Evolutionary conservation across 2,797 vertebrate genomes (phyloP).

Genomic region (Pterois miles): DNA sequence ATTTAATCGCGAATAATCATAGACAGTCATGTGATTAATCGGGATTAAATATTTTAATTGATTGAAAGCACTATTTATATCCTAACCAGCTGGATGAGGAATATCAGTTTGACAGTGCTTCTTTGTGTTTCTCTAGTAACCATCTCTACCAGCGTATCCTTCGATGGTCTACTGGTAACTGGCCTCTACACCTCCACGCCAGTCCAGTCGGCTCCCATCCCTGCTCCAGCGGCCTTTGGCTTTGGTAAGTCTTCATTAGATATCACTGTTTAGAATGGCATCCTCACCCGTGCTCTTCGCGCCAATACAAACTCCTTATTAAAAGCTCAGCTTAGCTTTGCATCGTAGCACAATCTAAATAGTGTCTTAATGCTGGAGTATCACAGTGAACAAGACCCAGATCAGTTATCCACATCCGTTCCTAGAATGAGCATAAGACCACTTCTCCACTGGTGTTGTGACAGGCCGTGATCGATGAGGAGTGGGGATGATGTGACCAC

Average conservation of each 20-base stretch:
- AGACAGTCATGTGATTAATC: no score
- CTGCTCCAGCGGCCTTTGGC: constrained; percentile 91
- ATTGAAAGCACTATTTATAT: no score
- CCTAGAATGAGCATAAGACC: constrained; percentile 50
- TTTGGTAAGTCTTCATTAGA: constrained; percentile 89
- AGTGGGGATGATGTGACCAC: constrained; percentile 41
- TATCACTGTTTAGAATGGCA: not conserved
- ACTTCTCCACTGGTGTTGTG: constrained; percentile 40
- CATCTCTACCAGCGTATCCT: constrained; percentile 95
- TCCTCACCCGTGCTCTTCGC: not conserved
- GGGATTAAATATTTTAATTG: no score
- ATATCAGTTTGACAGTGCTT: no score
- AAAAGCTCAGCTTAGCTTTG: constrained; percentile 14
- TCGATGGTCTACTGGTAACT: constrained; percentile 96
- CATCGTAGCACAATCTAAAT: constrained; percentile 18
- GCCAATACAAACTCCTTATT: constrained; percentile 28
- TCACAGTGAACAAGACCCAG: constrained; percentile 25
- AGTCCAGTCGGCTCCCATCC: constrained; percentile 93
- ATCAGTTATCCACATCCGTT: constrained; percentile 59
- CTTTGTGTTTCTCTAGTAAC: constrained; percentile 87
- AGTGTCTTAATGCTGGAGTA: constrained; percentile 21
- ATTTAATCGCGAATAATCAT: no score
- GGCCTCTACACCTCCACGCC: constrained; percentile 97
- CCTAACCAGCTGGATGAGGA: not conserved
- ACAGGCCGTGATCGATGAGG: constrained; percentile 66